Base-by-base conservation (phyloP, 2,888 invertebrate species). In the Drosophila infuscata region DNA sequence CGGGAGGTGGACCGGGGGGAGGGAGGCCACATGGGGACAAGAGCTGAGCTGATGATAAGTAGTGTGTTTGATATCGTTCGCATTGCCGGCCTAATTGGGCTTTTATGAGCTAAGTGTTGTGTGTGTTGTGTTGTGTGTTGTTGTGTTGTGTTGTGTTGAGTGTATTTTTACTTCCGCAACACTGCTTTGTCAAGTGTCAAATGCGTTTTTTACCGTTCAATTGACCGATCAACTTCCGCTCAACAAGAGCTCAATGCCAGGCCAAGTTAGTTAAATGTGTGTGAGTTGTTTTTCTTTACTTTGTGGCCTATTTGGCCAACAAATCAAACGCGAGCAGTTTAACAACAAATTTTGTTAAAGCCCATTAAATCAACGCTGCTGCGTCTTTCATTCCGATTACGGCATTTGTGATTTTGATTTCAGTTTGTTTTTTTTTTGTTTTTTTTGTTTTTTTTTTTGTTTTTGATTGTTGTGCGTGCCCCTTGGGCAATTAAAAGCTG, bases 401-500 rank as follows among this genome's bases (percentile, higher is more conserved):
- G 88, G 73, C 85, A 85, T 80, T 85, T 73, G 9, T 54, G 56
- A 58, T 69, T 70, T 70, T 30, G 57, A 46, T 62, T 32, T 53
- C 5, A 53, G 65, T 57, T 64, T 75, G 54, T 36, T 5, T 30
- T 25, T 35, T 25, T 25, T 46, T 15, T 12, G 36, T 43, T 61
- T 71, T 70, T 57, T 25, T 25, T 25, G n/a, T 75, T 54, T 36
- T 5, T 30, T 25, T 35, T 25, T 46, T 15, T 12, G 36, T 43
- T 61, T 71, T 70, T 57, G 29, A 53, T 65, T 25, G 35, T 38
- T 62, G 51, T 63, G 48, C 54, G 48, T 81, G 81, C 81, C 86
- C 86, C 81, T 74, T 71, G 79, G 86, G 83, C 88, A 85, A 88
- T 88, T 88, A 86, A 85, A 75, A 76, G 79, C 59, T 83, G 84